Percentiles rank a stretch among this genome's conserved stretches.
Evolutionary conservation across 2,888 invertebrate genomes (phyloP).

Genomic region (Cheilosia grossa): DNA sequence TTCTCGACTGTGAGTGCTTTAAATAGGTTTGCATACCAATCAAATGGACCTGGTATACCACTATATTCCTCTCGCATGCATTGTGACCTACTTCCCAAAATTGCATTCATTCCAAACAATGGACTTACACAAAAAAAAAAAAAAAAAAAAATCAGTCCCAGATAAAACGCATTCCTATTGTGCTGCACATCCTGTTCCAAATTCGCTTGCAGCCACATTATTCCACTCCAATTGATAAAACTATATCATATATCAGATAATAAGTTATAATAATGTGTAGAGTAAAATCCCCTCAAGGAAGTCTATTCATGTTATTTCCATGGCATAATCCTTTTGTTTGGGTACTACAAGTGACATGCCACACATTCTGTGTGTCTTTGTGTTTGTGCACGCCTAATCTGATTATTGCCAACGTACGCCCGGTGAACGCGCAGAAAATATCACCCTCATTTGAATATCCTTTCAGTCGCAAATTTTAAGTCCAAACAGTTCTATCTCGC

Average conservation of each 20-base stretch:
- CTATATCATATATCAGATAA: slow-evolving; percentile 17
- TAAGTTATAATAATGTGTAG: background rate
- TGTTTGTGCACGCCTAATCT: slow-evolving; percentile 14
- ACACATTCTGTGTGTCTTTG: slow-evolving; percentile 1
- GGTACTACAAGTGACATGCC: background rate
- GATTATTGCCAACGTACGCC: slow-evolving; percentile 28
- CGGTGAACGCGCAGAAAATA: slow-evolving; percentile 24
- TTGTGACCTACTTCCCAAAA: slow-evolving; percentile 9
- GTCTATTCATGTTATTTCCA: slow-evolving; percentile 26
- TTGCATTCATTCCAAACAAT: background rate
- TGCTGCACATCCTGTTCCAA: slow-evolving; percentile 6
- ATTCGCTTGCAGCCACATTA: background rate
- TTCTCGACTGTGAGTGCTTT: background rate
- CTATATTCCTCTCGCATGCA: background rate
- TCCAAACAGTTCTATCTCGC: background rate
- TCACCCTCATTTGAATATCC: slow-evolving; percentile 29
- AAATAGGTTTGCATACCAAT: background rate
- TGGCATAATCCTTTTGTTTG: slow-evolving; percentile 34
- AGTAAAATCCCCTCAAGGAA: slow-evolving; percentile 30
- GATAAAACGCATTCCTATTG: background rate
- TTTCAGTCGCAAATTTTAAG: slow-evolving; percentile 5
- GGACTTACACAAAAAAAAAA: background rate
- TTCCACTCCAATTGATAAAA: slow-evolving; percentile 34
- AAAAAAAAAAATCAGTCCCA: background rate
- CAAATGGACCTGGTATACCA: background rate